Conservation (phyloP, 2,113 vertebrate species). For the Leucopsar rothschildi region DNA sequence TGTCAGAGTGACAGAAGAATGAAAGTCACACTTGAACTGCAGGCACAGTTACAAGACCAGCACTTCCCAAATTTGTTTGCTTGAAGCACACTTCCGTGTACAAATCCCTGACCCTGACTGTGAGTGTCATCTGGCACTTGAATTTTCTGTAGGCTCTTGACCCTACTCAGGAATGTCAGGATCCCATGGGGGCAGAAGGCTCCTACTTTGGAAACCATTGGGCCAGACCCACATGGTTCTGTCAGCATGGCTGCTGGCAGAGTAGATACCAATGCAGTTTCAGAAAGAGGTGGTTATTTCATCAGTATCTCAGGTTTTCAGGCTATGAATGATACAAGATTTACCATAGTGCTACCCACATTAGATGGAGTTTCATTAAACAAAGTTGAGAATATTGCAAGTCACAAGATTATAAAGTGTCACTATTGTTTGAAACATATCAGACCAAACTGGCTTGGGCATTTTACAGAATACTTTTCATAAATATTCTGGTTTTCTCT, state of each 20-base stretch:
- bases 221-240: not conserved
- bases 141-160: not conserved
- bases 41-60: not conserved
- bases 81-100: rapidly evolving
- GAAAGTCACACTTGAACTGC: not conserved
- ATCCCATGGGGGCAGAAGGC: not conserved
- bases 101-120: not conserved
- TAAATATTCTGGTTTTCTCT: not conserved
- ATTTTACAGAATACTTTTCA: not conserved
- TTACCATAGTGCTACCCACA: not conserved
- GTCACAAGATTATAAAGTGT: not conserved
- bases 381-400: not conserved
- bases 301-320: not conserved
- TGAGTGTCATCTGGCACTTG: not conserved
- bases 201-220: not conserved
- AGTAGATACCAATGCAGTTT: not conserved
- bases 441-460: not conserved
- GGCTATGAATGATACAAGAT: not conserved
- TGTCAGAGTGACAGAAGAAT: not conserved
- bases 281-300: not conserved
- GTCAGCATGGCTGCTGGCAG: not conserved
- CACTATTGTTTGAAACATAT: not conserved
- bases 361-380: not conserved
- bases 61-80: not conserved
- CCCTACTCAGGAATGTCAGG: not conserved